phyloP scores from a whole-genome alignment of 37 sponge, comb jelly and placozoan genomes.

The Spongilla lacustris region DNA sequence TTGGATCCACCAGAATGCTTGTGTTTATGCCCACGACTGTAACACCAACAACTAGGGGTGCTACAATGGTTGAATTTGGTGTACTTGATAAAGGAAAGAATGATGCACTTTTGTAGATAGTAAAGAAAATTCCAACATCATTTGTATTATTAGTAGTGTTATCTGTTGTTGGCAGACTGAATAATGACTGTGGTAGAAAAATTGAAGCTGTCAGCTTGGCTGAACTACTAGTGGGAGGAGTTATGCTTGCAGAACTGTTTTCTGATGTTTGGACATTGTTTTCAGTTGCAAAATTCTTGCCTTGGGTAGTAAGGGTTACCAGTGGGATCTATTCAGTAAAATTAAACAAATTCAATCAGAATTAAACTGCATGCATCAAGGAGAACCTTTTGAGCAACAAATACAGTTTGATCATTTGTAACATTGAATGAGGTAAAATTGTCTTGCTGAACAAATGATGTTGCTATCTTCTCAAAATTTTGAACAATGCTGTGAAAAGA shows the following conservation, averaged over 20 bases:
- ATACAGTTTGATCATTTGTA: background rate
- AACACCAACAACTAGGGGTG: background rate
- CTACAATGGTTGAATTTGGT: background rate
- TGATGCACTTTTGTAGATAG: conserved; percentile 6
- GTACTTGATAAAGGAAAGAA: conserved; percentile 12
- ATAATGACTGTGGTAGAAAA: background rate
- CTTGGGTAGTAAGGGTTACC: background rate
- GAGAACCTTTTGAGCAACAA: conserved; percentile 41
- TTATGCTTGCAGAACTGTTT: background rate
- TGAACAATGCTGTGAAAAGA: conserved; percentile 23
- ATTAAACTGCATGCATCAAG: background rate
- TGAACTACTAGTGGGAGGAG: background rate
- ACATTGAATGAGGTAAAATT: background rate
- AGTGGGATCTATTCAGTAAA: background rate
- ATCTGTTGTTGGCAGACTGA: background rate
- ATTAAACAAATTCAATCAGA: background rate
- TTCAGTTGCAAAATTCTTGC: background rate
- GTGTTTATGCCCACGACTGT: background rate
- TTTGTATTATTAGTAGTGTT: background rate
- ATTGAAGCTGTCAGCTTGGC: background rate
- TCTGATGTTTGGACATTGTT: background rate
- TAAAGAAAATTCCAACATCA: conserved; percentile 4
- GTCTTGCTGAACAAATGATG: conserved; percentile 10
- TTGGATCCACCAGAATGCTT: background rate
- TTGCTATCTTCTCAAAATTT: conserved; percentile 41